phyloP scores from a whole-genome alignment of 2,888 invertebrate species.

The Papilio demoleus region DNA sequence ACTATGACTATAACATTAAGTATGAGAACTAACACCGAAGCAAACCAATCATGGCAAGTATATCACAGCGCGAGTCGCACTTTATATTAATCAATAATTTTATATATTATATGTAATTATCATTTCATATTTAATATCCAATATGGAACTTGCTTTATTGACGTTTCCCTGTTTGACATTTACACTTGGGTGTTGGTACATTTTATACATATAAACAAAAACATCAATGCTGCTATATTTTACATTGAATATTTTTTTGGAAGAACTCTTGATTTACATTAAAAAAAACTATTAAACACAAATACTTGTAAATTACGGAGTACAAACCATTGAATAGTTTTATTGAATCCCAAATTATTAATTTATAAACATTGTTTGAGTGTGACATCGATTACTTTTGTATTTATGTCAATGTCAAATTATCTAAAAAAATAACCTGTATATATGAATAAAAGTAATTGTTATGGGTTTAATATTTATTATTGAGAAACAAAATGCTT shows the following conservation, averaged over 20 bases:
- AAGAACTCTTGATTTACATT: no score
- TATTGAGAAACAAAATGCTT: slow-evolving; percentile 54
- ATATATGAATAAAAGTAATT: background rate
- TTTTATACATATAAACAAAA: background rate
- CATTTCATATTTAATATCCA: slow-evolving; percentile 57
- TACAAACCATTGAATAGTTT: no score
- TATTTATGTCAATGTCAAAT: slow-evolving; percentile 13
- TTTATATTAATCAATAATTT: slow-evolving; percentile 67
- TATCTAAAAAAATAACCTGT: slow-evolving; percentile 45
- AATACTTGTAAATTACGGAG: no score
- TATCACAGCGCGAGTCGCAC: slow-evolving; percentile 50
- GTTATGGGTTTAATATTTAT: slow-evolving; percentile 42
- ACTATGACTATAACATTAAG: slow-evolving; percentile 46
- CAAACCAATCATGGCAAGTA: slow-evolving; percentile 42
- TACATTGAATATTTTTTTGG: background rate
- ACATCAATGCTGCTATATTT: background rate
- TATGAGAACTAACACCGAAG: slow-evolving; percentile 39
- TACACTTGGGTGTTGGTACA: slow-evolving; percentile 23
- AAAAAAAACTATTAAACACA: no score
- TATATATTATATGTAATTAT: slow-evolving; percentile 53
- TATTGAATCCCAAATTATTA: background rate
- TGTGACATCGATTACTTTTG: background rate
- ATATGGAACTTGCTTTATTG: slow-evolving; percentile 61
- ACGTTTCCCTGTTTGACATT: slow-evolving; percentile 49
- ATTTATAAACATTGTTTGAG: background rate